Percentiles rank a stretch among this genome's conserved stretches.
Evolutionary conservation across 2,888 invertebrate genomes (phyloP).

Genomic region (Nyleta sp.): DNA sequence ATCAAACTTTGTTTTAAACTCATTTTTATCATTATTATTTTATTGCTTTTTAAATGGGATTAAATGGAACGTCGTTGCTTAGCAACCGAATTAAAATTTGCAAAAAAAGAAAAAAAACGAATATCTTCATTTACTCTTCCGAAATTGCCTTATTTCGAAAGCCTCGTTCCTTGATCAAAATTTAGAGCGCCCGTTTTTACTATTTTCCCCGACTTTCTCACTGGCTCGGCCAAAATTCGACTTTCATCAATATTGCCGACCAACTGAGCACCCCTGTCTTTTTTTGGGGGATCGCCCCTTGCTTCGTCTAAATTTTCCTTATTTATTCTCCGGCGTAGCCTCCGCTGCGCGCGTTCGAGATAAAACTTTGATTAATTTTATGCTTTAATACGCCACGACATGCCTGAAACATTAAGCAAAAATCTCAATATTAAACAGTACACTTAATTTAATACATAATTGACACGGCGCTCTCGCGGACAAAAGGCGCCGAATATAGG

Average conservation of each 20-base stretch:
- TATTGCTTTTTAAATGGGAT: too few relatives aligned
- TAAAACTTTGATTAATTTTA: conserved; percentile 26
- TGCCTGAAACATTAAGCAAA: neutral
- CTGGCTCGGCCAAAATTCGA: too few relatives aligned
- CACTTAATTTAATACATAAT: neutral
- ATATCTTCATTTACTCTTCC: too few relatives aligned
- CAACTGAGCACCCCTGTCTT: conserved; percentile 13
- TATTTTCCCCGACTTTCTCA: too few relatives aligned
- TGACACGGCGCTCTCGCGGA: neutral
- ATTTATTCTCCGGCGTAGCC: conserved; percentile 22
- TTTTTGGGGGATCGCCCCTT: conserved; percentile 32
- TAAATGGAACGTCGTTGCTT: too few relatives aligned
- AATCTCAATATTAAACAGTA: neutral
- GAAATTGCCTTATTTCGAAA: too few relatives aligned
- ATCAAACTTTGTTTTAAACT: too few relatives aligned
- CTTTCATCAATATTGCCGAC: neutral
- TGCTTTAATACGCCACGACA: neutral
- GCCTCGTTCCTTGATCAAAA: too few relatives aligned
- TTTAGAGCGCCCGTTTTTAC: too few relatives aligned
- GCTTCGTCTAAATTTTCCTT: conserved; percentile 35
- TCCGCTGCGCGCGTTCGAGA: neutral
- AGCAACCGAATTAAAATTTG: too few relatives aligned
- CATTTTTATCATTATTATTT: too few relatives aligned
- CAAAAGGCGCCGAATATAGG: conserved; percentile 12
- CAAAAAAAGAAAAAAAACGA: too few relatives aligned